These are phyloP conservation scores for Pterocles burchelli DNA, from an alignment of 2,113 vertebrate genomes.

Conservation along the genomic window DNA sequence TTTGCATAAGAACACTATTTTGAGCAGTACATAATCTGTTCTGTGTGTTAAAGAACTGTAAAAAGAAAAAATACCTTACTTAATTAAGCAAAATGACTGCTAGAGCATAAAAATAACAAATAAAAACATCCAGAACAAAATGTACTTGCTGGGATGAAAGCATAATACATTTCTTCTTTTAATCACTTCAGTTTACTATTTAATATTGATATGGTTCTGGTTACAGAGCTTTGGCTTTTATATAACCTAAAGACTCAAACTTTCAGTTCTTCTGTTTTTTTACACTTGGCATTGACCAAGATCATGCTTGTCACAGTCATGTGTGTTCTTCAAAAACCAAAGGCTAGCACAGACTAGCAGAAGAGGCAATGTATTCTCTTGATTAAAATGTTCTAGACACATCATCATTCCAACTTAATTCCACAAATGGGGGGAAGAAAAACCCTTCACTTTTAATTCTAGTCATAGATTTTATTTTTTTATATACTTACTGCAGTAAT, in stretches of 20 bases:
- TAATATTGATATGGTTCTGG: neutral
- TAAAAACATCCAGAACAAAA: neutral
- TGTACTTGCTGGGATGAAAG: neutral
- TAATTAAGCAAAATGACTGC: neutral
- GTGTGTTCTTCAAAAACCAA: neutral
- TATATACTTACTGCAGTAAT: slow-evolving; percentile 84
- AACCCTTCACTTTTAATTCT: neutral
- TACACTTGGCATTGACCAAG: neutral
- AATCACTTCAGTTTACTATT: neutral
- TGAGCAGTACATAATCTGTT: neutral
- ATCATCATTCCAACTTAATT: neutral
- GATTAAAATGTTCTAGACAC: neutral
- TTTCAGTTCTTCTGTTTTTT: neutral
- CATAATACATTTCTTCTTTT: neutral
- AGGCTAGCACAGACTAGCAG: neutral
- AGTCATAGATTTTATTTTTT: neutral
- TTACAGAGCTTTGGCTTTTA: neutral
- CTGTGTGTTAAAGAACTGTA: neutral
- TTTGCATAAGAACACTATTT: neutral
- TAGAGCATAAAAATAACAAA: neutral
- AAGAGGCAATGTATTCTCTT: neutral
- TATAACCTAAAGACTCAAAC: neutral
- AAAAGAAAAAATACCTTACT: neutral
- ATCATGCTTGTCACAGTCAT: neutral
- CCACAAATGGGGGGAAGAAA: neutral